Evolutionary conservation across 2,888 invertebrate genomes (phyloP).

Genomic region (Ophioninae sp.): DNA sequence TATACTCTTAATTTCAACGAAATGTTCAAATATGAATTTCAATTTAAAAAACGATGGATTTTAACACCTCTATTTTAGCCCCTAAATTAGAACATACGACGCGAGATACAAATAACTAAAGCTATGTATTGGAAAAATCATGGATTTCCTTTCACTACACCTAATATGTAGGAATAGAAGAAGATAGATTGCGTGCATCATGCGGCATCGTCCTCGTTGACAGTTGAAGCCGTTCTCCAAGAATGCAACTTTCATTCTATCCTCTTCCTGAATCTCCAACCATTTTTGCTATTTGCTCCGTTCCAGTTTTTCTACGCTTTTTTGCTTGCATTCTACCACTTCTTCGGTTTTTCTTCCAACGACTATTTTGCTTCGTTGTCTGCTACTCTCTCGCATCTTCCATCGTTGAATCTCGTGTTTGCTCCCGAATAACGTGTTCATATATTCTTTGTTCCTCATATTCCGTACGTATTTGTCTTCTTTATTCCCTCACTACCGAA

Average conservation of each 20-base stretch:
- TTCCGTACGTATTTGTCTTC: constrained; percentile 24
- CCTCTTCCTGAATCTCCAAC: neutral
- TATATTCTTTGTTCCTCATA: constrained; percentile 6
- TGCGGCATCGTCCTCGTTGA: neutral
- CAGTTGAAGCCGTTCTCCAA: neutral
- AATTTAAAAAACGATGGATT: too few species aligned
- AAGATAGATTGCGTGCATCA: too few species aligned
- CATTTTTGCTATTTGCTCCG: constrained; percentile 1
- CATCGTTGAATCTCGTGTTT: neutral
- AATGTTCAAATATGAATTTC: too few species aligned
- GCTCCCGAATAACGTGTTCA: neutral
- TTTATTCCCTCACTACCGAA: neutral
- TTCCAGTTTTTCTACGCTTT: neutral
- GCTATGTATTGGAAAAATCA: too few species aligned
- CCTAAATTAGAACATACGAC: too few species aligned
- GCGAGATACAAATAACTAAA: too few species aligned
- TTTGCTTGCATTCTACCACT: constrained; percentile 27
- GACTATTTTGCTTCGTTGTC: constrained; percentile 13
- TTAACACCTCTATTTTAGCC: too few species aligned
- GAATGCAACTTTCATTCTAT: neutral
- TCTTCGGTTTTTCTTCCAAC: constrained; percentile 14
- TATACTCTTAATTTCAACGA: too few species aligned
- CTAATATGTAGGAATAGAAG: too few species aligned
- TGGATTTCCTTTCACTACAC: too few species aligned
- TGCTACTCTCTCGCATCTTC: neutral